A percentile compares a stretch with the other conserved stretches of the same genome.
Evolutionary conservation across 2,888 invertebrate genomes (phyloP).

Genomic region (Acronicta aceris): DNA sequence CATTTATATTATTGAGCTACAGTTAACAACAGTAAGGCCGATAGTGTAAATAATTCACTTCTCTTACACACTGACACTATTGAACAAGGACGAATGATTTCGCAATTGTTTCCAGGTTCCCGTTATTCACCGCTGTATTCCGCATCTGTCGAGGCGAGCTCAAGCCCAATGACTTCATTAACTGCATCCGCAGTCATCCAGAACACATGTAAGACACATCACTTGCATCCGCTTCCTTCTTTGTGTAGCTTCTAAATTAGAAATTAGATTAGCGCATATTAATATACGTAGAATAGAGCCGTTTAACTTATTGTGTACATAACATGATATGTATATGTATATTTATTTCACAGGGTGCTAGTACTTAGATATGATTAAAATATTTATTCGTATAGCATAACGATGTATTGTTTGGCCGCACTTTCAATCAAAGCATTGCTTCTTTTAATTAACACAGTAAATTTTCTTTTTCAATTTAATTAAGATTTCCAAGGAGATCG

Average conservation of each 20-base stretch:
- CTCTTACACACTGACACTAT: neutral
- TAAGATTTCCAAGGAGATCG: conserved; percentile 5
- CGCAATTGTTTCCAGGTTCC: conserved; percentile 92
- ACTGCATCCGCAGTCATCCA: conserved; percentile 98
- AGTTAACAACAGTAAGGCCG: conserved; percentile 3
- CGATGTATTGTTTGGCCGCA: conserved; percentile 69
- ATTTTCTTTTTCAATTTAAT: conserved; percentile 26
- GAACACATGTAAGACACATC: conserved; percentile 97
- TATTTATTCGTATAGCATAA: conserved; percentile 62
- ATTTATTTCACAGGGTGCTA: conserved; percentile 83
- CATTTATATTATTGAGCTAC: conserved; percentile 15
- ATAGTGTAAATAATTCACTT: neutral
- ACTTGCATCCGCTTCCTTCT: conserved; percentile 67
- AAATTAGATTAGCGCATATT: conserved; percentile 52
- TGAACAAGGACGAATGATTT: conserved; percentile 31
- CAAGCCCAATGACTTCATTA: conserved; percentile 94
- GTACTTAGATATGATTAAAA: conserved; percentile 74
- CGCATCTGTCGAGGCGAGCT: conserved; percentile 96
- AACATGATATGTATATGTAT: conserved; percentile 72
- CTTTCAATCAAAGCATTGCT: conserved; percentile 35
- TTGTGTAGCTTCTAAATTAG: conserved; percentile 63
- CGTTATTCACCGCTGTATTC: conserved; percentile 98
- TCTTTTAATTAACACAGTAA: conserved; percentile 17
- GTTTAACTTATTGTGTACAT: conserved; percentile 73
- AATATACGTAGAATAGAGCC: conserved; percentile 68